Base-by-base conservation (phyloP, 2,113 vertebrate species). In the Lasiurus borealis region DNA sequence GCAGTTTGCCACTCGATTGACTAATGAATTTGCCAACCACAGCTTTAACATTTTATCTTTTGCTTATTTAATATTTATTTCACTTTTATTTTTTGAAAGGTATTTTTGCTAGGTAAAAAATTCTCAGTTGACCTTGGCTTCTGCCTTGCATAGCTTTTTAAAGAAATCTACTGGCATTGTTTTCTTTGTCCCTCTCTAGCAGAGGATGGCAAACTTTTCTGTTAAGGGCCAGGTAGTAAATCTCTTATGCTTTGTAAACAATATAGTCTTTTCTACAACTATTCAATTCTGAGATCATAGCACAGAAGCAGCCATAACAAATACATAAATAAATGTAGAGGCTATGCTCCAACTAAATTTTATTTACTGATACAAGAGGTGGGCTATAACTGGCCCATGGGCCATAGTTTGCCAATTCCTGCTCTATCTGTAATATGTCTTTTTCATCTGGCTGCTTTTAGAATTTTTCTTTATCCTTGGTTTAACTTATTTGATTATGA, bases 41-140 rank as follows among this genome's bases (percentile, higher is more conserved):
- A 40, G 40, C 68, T 81, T 85, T 75, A 95, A 46, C 29, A 62
- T 69, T 87, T 69, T 44, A 80, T 50, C 82, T 62, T 87, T 62
- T 62, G 19, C 27, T 50, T 77, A 15, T 52, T 80, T n/a, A 71
- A 21, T 29, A 66, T 85, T 94, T 64, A 73, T 81, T 94, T 91
- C 46, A 34, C 23, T 27, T 64, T 46, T 46, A 8, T 46, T 46
- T 46, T 64, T 34, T 76, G 29, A 76, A 68, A 76, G 36, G 36
- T 46, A 31, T 40, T 64, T 91, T 78, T 44, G n/a, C 59, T 59
- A 19, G 27, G 8, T 40, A 76, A 87, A 85, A 36, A 76, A 31
- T 64, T 85, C 52, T 54, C 66, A 11, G 64, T 80, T 36, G 13
- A 73, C 12, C 81, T 44, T 80, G 34, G 69, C 23, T 52, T 86